Evolutionary conservation across 1,140 invertebrate genomes (phyloP).

Genomic region (Brachystomella parvula): DNA sequence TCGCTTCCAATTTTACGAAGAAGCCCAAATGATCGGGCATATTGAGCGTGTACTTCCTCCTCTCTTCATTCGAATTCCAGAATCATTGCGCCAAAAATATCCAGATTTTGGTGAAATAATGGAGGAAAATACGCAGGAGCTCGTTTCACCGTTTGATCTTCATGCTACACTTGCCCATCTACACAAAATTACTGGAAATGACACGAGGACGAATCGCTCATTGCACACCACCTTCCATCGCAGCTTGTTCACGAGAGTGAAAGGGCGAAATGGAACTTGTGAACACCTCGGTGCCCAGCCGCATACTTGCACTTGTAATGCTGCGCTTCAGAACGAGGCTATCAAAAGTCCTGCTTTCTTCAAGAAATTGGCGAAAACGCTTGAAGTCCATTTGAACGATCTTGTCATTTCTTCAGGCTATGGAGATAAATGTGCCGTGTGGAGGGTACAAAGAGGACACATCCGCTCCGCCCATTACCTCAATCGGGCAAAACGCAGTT

Average conservation of each 20-base stretch:
- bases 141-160: slow-evolving; percentile 48
- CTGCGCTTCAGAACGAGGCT: not conserved
- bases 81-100: slow-evolving; percentile 43
- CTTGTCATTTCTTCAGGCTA: not conserved
- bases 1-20: slow-evolving; percentile 46
- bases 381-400: not conserved
- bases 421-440: not conserved
- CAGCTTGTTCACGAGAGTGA: not conserved
- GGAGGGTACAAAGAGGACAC: not conserved
- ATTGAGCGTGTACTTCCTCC: slow-evolving; percentile 51
- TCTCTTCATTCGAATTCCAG: slow-evolving; percentile 47
- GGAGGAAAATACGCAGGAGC: slow-evolving; percentile 42
- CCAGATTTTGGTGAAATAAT: slow-evolving; percentile 42
- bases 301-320: not conserved
- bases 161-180: slow-evolving; percentile 42
- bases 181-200: not conserved
- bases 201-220: not conserved
- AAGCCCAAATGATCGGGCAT: slow-evolving; percentile 47
- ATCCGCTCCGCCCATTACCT: not conserved
- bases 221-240: not conserved
- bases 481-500: not conserved
- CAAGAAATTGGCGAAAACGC: not conserved
- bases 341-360: not conserved
- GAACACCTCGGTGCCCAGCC: not conserved
- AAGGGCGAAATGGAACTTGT: not conserved